Evolutionary conservation across 2,797 vertebrate species (phyloP), one percentile per base, ranked within the genome.

Genomic region (Euthynnus affinis): DNA sequence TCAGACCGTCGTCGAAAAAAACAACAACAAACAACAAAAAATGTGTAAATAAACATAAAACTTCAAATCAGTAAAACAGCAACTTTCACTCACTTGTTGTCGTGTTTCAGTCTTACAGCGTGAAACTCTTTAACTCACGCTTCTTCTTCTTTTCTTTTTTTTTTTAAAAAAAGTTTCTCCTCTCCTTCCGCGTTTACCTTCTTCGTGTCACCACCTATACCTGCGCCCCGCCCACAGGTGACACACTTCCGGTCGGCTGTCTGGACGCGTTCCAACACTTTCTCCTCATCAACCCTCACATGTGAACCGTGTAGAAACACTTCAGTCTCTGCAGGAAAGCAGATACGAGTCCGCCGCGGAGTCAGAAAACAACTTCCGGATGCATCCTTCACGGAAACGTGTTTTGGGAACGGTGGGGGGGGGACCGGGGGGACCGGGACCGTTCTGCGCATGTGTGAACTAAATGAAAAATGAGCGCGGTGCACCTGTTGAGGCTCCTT

Each of bases 401-500:
- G 18, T n/a, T 49, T 13, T n/a, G 40, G 13, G 40, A 49, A 1
- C 14, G 23, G 10, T 37, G 18, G 13, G 6, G 6, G 1, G 44
- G 3, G n/a, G n/a, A n/a, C n/a, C n/a, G n/a, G n/a, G n/a, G n/a
- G n/a, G n/a, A n/a, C n/a, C 22, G 0, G 0, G 6, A 0, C 12
- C 3, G 29, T 27, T 64, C 25, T 91, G 91, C 91, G 93, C 93
- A 93, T 88, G 92, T 46, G 91, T 78, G 42, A 67, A 1, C 4
- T 20, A 0, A 4, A 14, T 37, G 7, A 1, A 65, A 27, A 7
- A 18, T 9, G 23, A 14, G 58, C 59, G 20, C 0, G 13, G 17
- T 32, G 17, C 92, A 92, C 89, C 88, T 89, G 90, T 77, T 42
- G 81, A 9, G 10, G 52, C 68, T 60, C 85, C 88, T 88, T 92